phyloP scores from a whole-genome alignment of 2,113 vertebrate genomes.

The Sander vitreus region DNA sequence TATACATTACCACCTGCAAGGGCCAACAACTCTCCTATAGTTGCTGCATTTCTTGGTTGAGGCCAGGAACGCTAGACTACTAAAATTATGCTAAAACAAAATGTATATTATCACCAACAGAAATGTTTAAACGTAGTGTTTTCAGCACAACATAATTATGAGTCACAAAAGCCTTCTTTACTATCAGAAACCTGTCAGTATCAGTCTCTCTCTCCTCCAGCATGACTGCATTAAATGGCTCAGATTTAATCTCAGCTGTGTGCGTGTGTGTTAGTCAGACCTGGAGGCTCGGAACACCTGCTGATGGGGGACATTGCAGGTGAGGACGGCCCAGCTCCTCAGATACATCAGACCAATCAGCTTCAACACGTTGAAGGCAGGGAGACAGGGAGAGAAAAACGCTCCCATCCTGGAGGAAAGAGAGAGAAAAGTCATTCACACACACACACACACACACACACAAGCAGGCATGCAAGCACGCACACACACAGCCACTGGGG shows the following conservation, averaged over 20 bases:
- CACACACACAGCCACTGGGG: conserved; percentile 7
- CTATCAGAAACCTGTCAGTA: conserved; percentile 9
- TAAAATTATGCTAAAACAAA: background rate
- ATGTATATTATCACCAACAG: background rate
- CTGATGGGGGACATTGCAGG: conserved; percentile 97
- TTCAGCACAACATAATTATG: conserved; percentile 8
- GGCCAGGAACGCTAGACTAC: background rate
- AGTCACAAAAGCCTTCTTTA: background rate
- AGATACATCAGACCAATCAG: conserved; percentile 98
- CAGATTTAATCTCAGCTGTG: conserved; percentile 20
- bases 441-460: conserved; percentile 21
- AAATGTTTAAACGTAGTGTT: conserved; percentile 12
- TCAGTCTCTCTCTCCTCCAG: background rate
- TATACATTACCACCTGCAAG: background rate
- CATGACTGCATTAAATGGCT: conserved; percentile 30
- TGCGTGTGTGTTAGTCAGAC: conserved; percentile 74
- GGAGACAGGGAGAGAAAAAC: conserved; percentile 98
- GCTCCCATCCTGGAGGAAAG: conserved; percentile 93
- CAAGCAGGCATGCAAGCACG: conserved; percentile 28
- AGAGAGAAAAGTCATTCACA: background rate
- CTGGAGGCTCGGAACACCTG: conserved; percentile 98
- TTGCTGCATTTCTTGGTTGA: background rate
- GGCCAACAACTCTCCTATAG: background rate
- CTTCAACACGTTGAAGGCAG: conserved; percentile 97
- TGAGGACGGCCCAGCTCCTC: conserved; percentile 97